phyloP scores from a whole-genome alignment of 2,888 invertebrate species.

The Hydrotaea cyrtoneurina region DNA sequence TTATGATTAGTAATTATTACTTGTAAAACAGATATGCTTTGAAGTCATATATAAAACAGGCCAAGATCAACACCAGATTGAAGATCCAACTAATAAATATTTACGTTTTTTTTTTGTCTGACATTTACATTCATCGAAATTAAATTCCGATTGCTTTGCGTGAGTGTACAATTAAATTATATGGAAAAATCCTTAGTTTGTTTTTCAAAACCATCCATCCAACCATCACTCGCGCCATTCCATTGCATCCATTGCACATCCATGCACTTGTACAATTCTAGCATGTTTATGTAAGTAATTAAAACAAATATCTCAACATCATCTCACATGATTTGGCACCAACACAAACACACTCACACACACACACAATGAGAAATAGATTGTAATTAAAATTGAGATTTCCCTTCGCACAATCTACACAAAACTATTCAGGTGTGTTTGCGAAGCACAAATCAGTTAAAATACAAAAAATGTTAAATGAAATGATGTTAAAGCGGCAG shows the following conservation, averaged over 20 bases:
- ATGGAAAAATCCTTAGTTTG: conserved; percentile 8
- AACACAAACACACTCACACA: not conserved
- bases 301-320: conserved; percentile 39
- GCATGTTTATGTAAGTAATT: conserved; percentile 39
- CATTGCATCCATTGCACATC: not conserved
- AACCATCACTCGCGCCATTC: not conserved
- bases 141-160: not conserved
- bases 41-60: too few species aligned
- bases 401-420: not conserved
- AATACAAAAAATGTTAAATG: conserved; percentile 39
- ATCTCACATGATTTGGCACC: conserved; percentile 27
- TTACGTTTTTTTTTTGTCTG: too few species aligned
- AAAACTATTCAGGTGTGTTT: conserved; percentile 40
- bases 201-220: conserved; percentile 12
- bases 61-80: too few species aligned
- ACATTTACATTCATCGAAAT: too few species aligned
- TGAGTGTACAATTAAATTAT: conserved; percentile 36
- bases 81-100: too few species aligned
- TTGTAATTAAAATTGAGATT: conserved; percentile 39
- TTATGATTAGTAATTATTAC: too few species aligned
- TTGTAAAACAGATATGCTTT: too few species aligned
- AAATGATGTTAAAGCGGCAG: conserved; percentile 23
- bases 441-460: conserved; percentile 1
- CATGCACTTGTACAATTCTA: conserved; percentile 3
- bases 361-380: conserved; percentile 20